Evolutionary conservation across 2,888 invertebrate genomes (phyloP), one percentile per base, ranked within the genome.

Genomic region (Stenodera caucasica): DNA sequence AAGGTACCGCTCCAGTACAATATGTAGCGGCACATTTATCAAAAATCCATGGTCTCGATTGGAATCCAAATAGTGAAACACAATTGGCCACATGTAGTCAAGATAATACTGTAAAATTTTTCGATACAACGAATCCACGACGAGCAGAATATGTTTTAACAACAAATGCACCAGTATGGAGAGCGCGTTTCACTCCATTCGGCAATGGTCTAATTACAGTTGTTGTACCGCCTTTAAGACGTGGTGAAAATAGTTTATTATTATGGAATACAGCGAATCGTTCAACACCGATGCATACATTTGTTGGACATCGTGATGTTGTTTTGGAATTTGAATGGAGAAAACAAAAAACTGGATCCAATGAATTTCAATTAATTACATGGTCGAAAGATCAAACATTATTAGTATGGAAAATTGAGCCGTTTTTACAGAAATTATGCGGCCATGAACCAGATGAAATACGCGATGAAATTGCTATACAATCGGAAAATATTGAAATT

Each of bases 311-410:
- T 75, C 90, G 92, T 7, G 96, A 97, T 82, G 94, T 95, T 49
- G 94, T 98, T 6, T 84, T 96, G 60, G 96, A 97, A 74, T 97
- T 97, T 85, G 94, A 94, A 66, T 97, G 96, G 96, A 85, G 94
- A 55, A 90, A 91, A 64, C 88, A 88, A 73, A 82, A 81, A 68
- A 73, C 76, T 35, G 82, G 82, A 62, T 81, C 79, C 53, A 72
- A 83, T 14, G 91, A 91, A 74, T 90, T 88, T 75, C 94, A 97
- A 77, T 82, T 98, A 50, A 90, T 97, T 0, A 96, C 96, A 1
- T 98, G 97, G 97, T 95, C 95, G 0, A 89, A 94, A 75, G 97
- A 98, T 83, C 95, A 96, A 76, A 93, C 91, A 12, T 83, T 98
- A 37, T 85, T 96, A 55, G 88, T 96, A 21, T 97, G 96, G 93